Evolutionary conservation across 2,888 invertebrate genomes (phyloP).

Genomic region (Pyrgus malvae): DNA sequence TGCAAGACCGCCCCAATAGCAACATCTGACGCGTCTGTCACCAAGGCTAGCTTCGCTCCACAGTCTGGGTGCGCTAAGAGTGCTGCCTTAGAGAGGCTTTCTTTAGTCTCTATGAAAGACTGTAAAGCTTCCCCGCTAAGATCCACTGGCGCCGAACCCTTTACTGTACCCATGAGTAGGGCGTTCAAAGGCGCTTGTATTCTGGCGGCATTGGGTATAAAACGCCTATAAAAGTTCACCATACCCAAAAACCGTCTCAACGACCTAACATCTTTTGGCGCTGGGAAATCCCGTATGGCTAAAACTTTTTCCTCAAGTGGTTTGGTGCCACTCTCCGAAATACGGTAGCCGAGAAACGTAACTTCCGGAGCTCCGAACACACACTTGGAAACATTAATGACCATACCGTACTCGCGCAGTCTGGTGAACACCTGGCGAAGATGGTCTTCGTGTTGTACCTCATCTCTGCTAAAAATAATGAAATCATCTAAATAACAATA

Average conservation of each 20-base stretch:
- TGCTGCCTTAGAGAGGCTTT: neutral
- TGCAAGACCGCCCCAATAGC: neutral
- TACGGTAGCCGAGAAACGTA: neutral
- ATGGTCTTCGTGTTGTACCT: neutral
- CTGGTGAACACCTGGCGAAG: neutral
- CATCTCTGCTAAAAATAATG: neutral
- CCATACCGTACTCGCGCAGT: conserved; percentile 21
- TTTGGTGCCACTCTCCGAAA: neutral
- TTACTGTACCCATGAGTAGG: neutral
- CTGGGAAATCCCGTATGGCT: neutral
- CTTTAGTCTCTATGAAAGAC: neutral
- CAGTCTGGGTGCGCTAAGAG: neutral
- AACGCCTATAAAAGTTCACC: conserved; percentile 1
- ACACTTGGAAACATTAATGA: conserved; percentile 39
- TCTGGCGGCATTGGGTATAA: neutral
- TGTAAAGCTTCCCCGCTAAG: neutral
- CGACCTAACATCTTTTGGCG: neutral
- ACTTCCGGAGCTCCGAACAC: conserved; percentile 32
- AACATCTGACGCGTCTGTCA: neutral
- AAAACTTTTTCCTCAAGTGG: neutral
- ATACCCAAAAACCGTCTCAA: neutral
- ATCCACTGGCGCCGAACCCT: neutral
- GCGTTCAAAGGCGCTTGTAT: neutral
- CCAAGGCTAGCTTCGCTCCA: neutral
- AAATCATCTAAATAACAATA: neutral